Evolutionary conservation across 1,140 invertebrate genomes (phyloP).

Genomic region (Armadillidium nasatum): DNA sequence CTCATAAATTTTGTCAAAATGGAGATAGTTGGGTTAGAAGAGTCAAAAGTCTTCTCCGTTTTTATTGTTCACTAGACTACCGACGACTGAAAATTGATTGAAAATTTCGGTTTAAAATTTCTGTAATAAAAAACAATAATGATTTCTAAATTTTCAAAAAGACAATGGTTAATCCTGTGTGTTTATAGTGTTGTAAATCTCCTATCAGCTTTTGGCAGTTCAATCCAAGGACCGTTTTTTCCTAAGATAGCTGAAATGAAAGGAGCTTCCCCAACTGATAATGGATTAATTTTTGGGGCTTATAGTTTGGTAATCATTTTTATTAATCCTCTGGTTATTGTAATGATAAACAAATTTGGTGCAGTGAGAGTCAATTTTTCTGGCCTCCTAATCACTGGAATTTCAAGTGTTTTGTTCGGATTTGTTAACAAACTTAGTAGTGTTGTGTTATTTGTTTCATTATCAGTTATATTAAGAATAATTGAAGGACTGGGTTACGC

Average conservation of each 20-base stretch:
- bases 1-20: too few relatives aligned
- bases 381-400: conserved; percentile 11
- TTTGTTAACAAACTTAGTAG: conserved; percentile 11
- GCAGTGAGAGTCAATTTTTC: conserved; percentile 5
- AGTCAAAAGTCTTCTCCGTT: too few relatives aligned
- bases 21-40: too few relatives aligned
- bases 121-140: not conserved
- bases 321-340: conserved; percentile 12
- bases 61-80: too few relatives aligned
- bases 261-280: conserved; percentile 18
- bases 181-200: conserved; percentile 18
- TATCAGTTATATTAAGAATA: conserved; percentile 14
- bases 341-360: conserved; percentile 12
- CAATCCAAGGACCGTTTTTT: conserved; percentile 25
- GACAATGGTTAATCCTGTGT: conserved; percentile 9
- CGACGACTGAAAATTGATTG: too few relatives aligned
- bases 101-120: too few relatives aligned
- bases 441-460: not conserved
- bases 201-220: conserved; percentile 5
- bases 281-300: conserved; percentile 25
- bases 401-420: conserved; percentile 18
- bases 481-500: conserved; percentile 21
- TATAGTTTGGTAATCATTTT: conserved; percentile 20
- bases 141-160: conserved; percentile 19
- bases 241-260: conserved; percentile 17